Evolutionary conservation across 2,888 invertebrate species (phyloP).

Genomic region (Apeira syringaria): DNA sequence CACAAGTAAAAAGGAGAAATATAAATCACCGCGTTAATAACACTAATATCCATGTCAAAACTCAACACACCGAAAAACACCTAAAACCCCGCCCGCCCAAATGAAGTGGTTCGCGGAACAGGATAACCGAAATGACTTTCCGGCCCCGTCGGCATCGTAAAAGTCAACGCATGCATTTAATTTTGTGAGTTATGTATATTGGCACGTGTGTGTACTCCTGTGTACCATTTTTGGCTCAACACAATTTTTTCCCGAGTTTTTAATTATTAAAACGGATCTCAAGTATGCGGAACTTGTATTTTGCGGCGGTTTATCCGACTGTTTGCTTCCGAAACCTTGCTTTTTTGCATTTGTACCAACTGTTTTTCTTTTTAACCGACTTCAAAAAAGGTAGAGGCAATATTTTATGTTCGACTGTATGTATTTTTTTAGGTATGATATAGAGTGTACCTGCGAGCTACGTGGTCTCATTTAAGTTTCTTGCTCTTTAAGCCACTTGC

Average conservation of each 20-base stretch:
- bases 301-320: constrained; percentile 5
- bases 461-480: too few species aligned
- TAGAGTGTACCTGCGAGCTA: too few species aligned
- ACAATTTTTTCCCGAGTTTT: constrained; percentile 26
- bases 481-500: too few species aligned
- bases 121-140: constrained; percentile 67
- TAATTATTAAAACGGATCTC: constrained; percentile 39
- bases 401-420: too few species aligned
- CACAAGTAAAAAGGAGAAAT: too few species aligned
- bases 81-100: constrained; percentile 39
- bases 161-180: constrained; percentile 74
- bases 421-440: too few species aligned
- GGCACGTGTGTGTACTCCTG: constrained; percentile 13
- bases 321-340: background rate
- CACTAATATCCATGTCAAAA: too few species aligned
- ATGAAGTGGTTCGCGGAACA: constrained; percentile 57
- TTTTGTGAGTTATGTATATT: constrained; percentile 55
- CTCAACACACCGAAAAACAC: constrained; percentile 49
- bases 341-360: constrained; percentile 13
- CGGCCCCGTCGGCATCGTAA: constrained; percentile 62
- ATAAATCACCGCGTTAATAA: too few species aligned
- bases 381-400: too few species aligned
- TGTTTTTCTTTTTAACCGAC: constrained; percentile 24
- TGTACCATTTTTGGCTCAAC: constrained; percentile 8
- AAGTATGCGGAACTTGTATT: constrained; percentile 33